Conservation (phyloP, 2,797 vertebrate genomes). For the Esox masquinongy region DNA sequence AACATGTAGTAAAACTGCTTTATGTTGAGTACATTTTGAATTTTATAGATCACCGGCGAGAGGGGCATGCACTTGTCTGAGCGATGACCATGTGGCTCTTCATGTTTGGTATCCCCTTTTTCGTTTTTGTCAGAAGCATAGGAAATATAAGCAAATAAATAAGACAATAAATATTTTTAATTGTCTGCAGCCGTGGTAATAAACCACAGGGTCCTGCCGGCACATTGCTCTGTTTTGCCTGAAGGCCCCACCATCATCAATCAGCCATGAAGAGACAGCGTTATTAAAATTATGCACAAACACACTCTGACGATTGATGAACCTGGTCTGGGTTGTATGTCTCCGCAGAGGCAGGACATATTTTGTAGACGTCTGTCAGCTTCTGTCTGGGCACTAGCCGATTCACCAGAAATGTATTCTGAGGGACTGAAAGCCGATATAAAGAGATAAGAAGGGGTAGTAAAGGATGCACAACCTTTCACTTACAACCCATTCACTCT, state of each 20-base stretch:
- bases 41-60: conserved; percentile 18
- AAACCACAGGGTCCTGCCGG: conserved; percentile 40
- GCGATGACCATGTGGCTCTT: conserved; percentile 5
- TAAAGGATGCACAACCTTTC: conserved; percentile 4
- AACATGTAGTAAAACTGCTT: conserved; percentile 46
- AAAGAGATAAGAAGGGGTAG: not conserved
- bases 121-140: conserved; percentile 23
- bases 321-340: conserved; percentile 37
- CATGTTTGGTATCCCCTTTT: not conserved
- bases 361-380: conserved; percentile 25
- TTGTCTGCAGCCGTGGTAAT: conserved; percentile 46
- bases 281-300: conserved; percentile 56
- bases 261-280: conserved; percentile 52
- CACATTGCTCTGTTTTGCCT: conserved; percentile 28
- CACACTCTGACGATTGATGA: conserved; percentile 48
- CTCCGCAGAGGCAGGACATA: conserved; percentile 27
- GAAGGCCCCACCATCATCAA: conserved; percentile 37
- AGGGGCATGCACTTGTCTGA: not conserved
- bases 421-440: not conserved
- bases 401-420: not conserved
- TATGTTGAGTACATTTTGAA: conserved; percentile 32
- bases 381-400: conserved; percentile 30
- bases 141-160: conserved; percentile 46
- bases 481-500: conserved; percentile 11
- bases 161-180: conserved; percentile 50